Evolutionary conservation across 2,797 vertebrate species (phyloP), one percentile per base, ranked within the genome.

Genomic region (Tragopan temminckii): DNA sequence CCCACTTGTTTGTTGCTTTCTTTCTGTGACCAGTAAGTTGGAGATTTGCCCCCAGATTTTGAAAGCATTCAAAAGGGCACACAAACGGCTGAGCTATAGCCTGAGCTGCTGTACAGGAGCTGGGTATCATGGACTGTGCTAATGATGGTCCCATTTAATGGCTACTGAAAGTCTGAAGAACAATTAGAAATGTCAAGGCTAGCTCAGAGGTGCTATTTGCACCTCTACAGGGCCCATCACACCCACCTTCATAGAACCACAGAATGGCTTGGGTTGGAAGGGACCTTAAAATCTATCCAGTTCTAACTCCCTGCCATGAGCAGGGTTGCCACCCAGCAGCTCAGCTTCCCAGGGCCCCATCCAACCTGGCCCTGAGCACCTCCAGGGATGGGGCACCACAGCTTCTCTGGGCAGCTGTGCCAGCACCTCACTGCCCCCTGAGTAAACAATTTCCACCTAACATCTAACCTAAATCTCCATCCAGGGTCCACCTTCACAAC

Each of bases 61-160:
- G n/a, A 46, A 86, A 78, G 9, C 27, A 4, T 24, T 14, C 17
- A n/a, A 52, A 52, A 0, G 0, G 1, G 3, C 52, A 33, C 0
- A 0, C 4, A 69, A 58, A 33, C 4, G 21, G 33, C 53, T n/a
- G 40, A 74, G 33, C 29, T 74, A 24, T 21, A 7, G 10, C 13
- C 62, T 71, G 45, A 48, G 33, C 0, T 2, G 2, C 25, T 33
- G 7, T 21, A 13, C 35, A 15, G 23, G 40, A 43, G 4, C 17
- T 40, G 50, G 20, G 2, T 57, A 36, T 31, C 31, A 16, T 18
- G 40, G 2, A 62, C 27, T 68, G 14, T 38, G 6, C 10, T 45
- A 58, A 50, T 11, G 21, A 66, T 29, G 13, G 63, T 61, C 43
- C 59, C n/a, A 25, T 76, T 74, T 77, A 53, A 70, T 50, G 48